Conservation (phyloP, 1,140 invertebrate genomes). For the Archegozetes longisetosus region DNA sequence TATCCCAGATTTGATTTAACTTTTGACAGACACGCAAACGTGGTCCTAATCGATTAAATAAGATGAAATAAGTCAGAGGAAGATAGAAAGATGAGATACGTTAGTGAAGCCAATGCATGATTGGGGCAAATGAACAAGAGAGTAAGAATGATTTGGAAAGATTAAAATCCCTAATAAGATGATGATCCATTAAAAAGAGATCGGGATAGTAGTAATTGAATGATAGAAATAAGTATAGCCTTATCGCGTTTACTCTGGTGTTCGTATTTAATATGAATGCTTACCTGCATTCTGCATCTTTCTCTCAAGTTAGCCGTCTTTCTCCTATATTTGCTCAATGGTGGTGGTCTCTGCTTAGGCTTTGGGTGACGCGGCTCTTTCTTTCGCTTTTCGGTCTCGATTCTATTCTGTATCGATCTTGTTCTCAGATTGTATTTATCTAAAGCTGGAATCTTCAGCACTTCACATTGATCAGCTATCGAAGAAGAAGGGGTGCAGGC, state of each 20-base stretch:
- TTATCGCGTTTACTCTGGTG: neutral
- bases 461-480: neutral
- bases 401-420: slow-evolving; percentile 35
- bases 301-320: slow-evolving; percentile 78
- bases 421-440: slow-evolving; percentile 36
- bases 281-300: slow-evolving; percentile 51
- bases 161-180: too few species aligned
- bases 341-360: slow-evolving; percentile 54
- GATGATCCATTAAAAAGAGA: neutral
- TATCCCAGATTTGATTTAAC: too few species aligned
- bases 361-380: slow-evolving; percentile 29
- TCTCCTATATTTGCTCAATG: slow-evolving; percentile 69
- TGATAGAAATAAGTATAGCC: neutral
- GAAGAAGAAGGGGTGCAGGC: neutral
- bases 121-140: too few species aligned
- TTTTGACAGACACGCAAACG: too few species aligned
- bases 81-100: too few species aligned
- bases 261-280: too few species aligned
- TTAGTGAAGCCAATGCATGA: too few species aligned
- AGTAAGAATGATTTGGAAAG: too few species aligned
- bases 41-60: too few species aligned
- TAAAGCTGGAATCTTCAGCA: neutral
- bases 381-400: slow-evolving; percentile 31
- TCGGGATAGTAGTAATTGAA: too few species aligned
- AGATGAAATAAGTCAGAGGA: too few species aligned